Conservation (phyloP, 1,140 invertebrate genomes). For the Saccostrea echinata region DNA sequence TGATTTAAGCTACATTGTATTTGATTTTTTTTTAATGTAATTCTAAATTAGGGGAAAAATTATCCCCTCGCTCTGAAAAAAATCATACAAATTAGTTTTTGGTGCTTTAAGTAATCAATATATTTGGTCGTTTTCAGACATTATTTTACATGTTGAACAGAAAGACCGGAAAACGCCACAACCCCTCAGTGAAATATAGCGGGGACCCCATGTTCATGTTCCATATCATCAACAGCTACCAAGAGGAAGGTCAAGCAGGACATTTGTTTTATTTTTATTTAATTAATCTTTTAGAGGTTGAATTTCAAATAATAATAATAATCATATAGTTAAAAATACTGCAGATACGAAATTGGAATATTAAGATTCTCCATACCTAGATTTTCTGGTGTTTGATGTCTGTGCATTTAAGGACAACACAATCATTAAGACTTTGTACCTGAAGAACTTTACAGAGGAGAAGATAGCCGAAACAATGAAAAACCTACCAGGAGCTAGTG, state of each 20-base stretch:
- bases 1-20: no score
- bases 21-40: no score
- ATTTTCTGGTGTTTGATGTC: constrained; percentile 88
- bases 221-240: constrained; percentile 94
- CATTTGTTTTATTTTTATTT: no score
- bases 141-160: constrained; percentile 44
- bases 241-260: constrained; percentile 81
- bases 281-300: no score
- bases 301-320: no score
- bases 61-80: no score
- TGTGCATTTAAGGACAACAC: constrained; percentile 90
- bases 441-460: constrained; percentile 50
- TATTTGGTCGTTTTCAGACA: constrained; percentile 4
- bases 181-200: constrained; percentile 74
- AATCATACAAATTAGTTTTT: no score
- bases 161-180: constrained; percentile 41
- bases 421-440: constrained; percentile 78
- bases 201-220: constrained; percentile 91
- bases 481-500: neutral
- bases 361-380: neutral
- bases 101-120: no score
- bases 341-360: no score
- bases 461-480: neutral
- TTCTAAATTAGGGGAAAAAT: no score
- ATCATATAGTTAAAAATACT: no score